Evolutionary conservation across 1,140 invertebrate genomes (phyloP).

Genomic region (Aphaenogaster floridana): DNA sequence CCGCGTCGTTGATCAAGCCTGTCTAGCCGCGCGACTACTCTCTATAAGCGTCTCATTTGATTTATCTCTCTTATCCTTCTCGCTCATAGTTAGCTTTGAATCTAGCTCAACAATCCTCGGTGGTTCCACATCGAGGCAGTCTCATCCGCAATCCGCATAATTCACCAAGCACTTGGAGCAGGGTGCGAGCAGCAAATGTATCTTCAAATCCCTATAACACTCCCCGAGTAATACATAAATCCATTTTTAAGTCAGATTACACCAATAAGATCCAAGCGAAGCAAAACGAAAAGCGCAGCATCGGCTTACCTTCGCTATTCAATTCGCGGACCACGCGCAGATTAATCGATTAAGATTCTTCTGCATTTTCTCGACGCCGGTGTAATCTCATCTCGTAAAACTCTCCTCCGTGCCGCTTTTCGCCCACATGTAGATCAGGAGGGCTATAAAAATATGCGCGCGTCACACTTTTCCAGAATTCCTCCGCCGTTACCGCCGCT

Average conservation of each 20-base stretch:
- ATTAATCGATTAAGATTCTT: background rate
- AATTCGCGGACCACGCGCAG: background rate
- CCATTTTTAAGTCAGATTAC: background rate
- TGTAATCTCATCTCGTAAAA: background rate
- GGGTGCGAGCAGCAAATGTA: background rate
- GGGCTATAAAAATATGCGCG: conserved; percentile 59
- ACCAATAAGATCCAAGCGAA: background rate
- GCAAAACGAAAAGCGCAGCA: background rate
- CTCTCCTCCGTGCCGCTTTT: conserved; percentile 16
- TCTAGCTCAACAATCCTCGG: background rate
- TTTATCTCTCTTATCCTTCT: background rate
- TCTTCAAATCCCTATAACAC: background rate
- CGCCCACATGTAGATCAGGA: conserved; percentile 50
- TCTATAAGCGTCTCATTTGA: background rate
- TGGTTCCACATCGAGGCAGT: background rate
- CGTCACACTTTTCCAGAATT: conserved; percentile 62
- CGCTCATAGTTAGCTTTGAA: background rate
- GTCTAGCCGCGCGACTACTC: background rate
- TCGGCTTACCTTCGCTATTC: background rate
- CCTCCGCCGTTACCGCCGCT: background rate
- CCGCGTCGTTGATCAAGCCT: background rate
- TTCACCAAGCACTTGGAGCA: background rate
- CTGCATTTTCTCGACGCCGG: background rate
- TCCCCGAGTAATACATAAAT: background rate
- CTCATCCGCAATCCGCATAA: background rate